These are phyloP conservation scores for Cordilura impudica DNA, from an alignment of 2,888 invertebrate genomes.

Conservation along the genomic window DNA sequence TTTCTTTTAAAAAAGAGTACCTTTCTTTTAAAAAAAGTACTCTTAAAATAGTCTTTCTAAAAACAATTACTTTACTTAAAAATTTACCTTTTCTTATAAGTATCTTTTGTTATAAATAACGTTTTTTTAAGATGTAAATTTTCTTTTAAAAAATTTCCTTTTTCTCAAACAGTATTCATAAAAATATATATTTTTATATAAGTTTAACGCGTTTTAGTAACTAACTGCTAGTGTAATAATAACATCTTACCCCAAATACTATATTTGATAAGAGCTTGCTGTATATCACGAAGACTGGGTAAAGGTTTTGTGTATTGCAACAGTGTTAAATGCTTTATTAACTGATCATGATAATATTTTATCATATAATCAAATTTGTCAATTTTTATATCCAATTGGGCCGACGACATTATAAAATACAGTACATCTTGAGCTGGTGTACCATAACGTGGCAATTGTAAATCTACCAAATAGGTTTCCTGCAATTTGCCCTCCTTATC, in stretches of 20 bases:
- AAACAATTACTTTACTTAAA: too few relatives aligned
- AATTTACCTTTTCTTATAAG: too few relatives aligned
- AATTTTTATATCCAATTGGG: conserved; percentile 61
- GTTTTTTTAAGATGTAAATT: too few relatives aligned
- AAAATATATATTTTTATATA: too few relatives aligned
- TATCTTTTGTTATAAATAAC: too few relatives aligned
- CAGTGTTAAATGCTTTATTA: conserved; percentile 66
- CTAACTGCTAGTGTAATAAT: too few relatives aligned
- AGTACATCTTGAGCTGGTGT: conserved; percentile 65
- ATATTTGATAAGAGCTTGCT: conserved; percentile 66
- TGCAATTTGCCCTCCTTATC: conserved; percentile 62
- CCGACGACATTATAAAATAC: conserved; percentile 66
- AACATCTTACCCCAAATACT: conserved; percentile 68
- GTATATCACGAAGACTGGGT: conserved; percentile 69
- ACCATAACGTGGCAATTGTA: conserved; percentile 68
- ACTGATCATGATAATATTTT: conserved; percentile 65
- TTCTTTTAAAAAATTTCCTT: too few relatives aligned
- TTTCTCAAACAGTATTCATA: too few relatives aligned
- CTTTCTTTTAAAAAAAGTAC: too few relatives aligned
- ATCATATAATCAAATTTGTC: conserved; percentile 66
- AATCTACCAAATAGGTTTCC: conserved; percentile 70
- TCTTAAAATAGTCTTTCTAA: too few relatives aligned
- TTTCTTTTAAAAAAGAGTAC: too few relatives aligned
- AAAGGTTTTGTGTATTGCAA: conserved; percentile 67
- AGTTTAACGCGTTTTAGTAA: too few relatives aligned